Base-by-base conservation (phyloP, 2,888 invertebrate species). In the Trimorus sp. region DNA sequence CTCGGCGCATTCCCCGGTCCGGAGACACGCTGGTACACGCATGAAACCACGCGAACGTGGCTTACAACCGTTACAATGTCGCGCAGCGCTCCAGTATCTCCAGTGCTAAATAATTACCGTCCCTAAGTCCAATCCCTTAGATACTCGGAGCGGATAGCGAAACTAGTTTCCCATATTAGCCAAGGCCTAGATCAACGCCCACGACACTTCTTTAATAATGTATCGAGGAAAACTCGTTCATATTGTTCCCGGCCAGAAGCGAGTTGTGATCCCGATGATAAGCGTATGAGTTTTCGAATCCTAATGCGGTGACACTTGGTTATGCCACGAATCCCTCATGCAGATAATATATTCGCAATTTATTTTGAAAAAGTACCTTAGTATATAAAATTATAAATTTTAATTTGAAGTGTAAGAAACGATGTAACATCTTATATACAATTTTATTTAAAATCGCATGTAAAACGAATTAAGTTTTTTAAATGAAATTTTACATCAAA, bases 121-220 rank as follows among this genome's bases (percentile, higher is more conserved):
- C 76, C 76, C 63, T 69, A 76, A 56, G 54, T 63, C 62, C 54
- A 76, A 69, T 76, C 63, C 69, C 56, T 48, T 56, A 76, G 76
- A 76, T 69, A 62, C 76, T 45, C 38, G 56, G 62, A 68, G 40
- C 48, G 76, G 76, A 76, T 76, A 76, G 62, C 76, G 56, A 69
- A 69, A 76, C 76, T 76, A 69, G 76, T 76, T 76, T 56, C 62
- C 69, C 62, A 60, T 68, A 76, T 68, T 76, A 69, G 76, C 56
- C 69, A 76, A 76, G 76, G 76, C 68, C 76, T 76, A 69, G 76
- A 76, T 76, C 76, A 69, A 76, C 76, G 63, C 68, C 76, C 62
- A 76, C 76, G 8, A 45, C 59, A 59, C 59, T 42, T 76, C 45
- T 76, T 62, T 54, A 16, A 53, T 45, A 53, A 36, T 54, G 16